A percentile compares a stretch with the other conserved stretches of the same genome.
These are phyloP conservation scores for Carcina quercana DNA, from an alignment of 2,888 invertebrate genomes.

Conservation along the genomic window DNA sequence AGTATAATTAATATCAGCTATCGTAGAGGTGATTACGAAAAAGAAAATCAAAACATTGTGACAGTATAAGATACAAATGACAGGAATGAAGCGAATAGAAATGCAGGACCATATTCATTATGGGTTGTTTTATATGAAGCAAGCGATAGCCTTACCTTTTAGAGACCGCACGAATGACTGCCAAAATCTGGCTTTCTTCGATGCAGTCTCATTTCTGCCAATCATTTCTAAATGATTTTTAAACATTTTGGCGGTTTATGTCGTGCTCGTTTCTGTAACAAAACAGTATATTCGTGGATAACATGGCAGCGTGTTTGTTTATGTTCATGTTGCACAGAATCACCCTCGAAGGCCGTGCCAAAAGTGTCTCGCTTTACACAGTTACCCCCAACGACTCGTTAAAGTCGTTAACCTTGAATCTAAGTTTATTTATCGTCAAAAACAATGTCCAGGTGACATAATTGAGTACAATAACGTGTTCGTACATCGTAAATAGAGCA, in stretches of 20 bases:
- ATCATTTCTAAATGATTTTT: slow-evolving; percentile 95
- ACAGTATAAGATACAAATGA: too few species aligned
- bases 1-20: too few species aligned
- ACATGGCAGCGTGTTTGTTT: not conserved
- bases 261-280: slow-evolving; percentile 84
- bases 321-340: not conserved
- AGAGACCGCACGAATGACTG: slow-evolving; percentile 94
- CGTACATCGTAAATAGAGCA: slow-evolving; percentile 63
- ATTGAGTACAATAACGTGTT: slow-evolving; percentile 55
- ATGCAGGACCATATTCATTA: too few species aligned
- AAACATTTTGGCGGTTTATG: slow-evolving; percentile 87
- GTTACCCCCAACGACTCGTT: slow-evolving; percentile 12
- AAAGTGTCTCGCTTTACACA: slow-evolving; percentile 4
- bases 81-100: too few species aligned
- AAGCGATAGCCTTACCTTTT: slow-evolving; percentile 82
- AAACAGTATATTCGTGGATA: slow-evolving; percentile 19
- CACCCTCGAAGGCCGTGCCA: slow-evolving; percentile 3
- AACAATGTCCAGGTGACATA: slow-evolving; percentile 56
- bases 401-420: slow-evolving; percentile 40
- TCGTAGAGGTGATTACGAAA: too few species aligned
- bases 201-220: slow-evolving; percentile 92
- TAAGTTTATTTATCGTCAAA: slow-evolving; percentile 27
- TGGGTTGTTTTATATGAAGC: too few species aligned
- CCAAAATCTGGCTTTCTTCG: slow-evolving; percentile 96
- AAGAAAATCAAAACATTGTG: too few species aligned